These are phyloP conservation scores for Xiphophorus hellerii DNA, from an alignment of 2,113 vertebrate species.

Conservation along the genomic window DNA sequence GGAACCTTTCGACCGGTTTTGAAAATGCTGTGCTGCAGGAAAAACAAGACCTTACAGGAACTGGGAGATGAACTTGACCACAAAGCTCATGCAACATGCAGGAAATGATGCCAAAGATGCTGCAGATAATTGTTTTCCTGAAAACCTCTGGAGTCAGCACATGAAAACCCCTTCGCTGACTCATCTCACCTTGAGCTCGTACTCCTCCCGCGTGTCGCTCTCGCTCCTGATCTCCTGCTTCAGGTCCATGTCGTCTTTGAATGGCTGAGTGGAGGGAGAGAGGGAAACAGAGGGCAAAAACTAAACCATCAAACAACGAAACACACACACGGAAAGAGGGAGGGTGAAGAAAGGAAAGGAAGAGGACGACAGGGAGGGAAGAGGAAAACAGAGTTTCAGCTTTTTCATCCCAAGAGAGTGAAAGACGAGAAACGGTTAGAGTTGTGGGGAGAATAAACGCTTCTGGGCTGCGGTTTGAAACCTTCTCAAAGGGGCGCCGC, in stretches of 20 bases:
- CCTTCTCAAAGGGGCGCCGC: constrained; percentile 17
- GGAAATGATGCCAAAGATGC: constrained; percentile 5
- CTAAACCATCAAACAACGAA: constrained; percentile 84
- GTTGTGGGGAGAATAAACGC: constrained; percentile 17
- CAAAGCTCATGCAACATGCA: constrained; percentile 38
- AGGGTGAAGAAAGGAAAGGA: constrained; percentile 66
- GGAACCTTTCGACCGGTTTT: constrained; percentile 2
- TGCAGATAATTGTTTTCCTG: not conserved
- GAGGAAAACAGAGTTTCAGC: constrained; percentile 80
- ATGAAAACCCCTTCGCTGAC: not conserved
- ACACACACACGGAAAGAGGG: constrained; percentile 78
- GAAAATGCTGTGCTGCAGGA: constrained; percentile 15
- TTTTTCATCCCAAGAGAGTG: constrained; percentile 70
- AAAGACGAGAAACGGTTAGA: constrained; percentile 54
- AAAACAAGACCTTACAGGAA: not conserved
- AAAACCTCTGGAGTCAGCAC: not conserved
- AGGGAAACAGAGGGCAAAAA: constrained; percentile 85
- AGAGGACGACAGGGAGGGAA: constrained; percentile 69
- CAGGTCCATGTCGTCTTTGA: constrained; percentile 95
- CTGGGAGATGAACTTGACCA: constrained; percentile 31
- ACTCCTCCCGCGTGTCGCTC: constrained; percentile 92
- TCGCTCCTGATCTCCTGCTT: constrained; percentile 93
- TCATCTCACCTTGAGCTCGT: constrained; percentile 91
- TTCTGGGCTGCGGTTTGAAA: constrained; percentile 31
- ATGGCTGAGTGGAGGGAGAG: constrained; percentile 88